Percentiles rank a stretch among this genome's conserved stretches.
Conservation (phyloP, 2,888 invertebrate species). For the Scaptomyza flava region DNA sequence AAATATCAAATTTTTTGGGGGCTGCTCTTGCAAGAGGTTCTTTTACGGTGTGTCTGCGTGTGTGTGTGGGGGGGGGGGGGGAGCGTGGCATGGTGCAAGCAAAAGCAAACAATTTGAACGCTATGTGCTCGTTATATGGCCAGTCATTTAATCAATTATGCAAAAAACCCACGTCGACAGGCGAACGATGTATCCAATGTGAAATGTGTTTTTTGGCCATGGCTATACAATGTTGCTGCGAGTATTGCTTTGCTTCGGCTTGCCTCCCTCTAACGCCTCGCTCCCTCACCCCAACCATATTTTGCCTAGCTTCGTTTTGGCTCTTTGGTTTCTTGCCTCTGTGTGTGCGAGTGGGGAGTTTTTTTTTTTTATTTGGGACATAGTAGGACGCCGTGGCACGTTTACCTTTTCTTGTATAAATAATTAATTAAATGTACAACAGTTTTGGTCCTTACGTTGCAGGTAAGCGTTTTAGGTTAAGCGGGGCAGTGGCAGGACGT, state of each 20-base stretch:
- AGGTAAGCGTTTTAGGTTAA: neutral
- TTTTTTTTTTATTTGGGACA: slow-evolving; percentile 21
- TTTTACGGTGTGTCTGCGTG: neutral
- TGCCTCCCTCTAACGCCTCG: no score
- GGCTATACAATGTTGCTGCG: slow-evolving; percentile 36
- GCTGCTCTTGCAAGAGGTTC: slow-evolving; percentile 10
- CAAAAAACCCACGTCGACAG: slow-evolving; percentile 74
- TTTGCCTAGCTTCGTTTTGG: slow-evolving; percentile 22
- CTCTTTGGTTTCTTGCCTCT: slow-evolving; percentile 36
- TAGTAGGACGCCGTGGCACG: slow-evolving; percentile 56
- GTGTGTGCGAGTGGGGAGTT: slow-evolving; percentile 20
- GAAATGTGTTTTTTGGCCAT: slow-evolving; percentile 45
- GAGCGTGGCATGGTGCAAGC: slow-evolving; percentile 18
- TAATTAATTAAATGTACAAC: slow-evolving; percentile 79
- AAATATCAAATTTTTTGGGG: slow-evolving; percentile 65
- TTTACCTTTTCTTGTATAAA: slow-evolving; percentile 78
- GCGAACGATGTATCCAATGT: slow-evolving; percentile 72
- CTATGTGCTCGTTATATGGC: slow-evolving; percentile 68
- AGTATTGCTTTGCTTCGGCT: slow-evolving; percentile 11
- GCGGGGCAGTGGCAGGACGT: no score
- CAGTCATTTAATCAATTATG: slow-evolving; percentile 83
- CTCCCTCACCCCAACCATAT: no score
- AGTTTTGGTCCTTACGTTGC: slow-evolving; percentile 49
- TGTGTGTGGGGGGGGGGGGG: neutral
- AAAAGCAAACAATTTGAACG: slow-evolving; percentile 58